Base-by-base conservation (phyloP, 2,888 invertebrate species). In the Melinaea menophilus region DNA sequence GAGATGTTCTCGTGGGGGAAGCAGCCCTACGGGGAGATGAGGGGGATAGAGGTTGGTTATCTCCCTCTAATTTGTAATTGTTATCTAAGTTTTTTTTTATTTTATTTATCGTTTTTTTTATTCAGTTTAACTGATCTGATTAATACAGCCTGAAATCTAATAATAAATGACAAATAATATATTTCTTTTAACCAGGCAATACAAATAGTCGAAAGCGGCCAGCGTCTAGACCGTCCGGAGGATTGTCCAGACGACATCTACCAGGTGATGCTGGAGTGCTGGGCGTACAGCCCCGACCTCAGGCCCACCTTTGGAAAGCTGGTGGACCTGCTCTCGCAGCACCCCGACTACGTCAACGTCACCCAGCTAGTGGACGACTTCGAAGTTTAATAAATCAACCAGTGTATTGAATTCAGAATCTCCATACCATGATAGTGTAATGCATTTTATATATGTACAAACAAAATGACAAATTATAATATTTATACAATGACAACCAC, bases 1-100 rank as follows among this genome's bases (percentile, higher is more conserved):
- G 98, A 98, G 90, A 98, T 98, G 96, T 98, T 96, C 88, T 95
- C 97, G 0, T 95, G 94, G 73, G 98, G 98, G 0, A 92, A 94
- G 71, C 95, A 96, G 73, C 98, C 98, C 0, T 98, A 97, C 78
- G 98, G 96, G 0, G 95, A 97, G n/a, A 93, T 94, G 90, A 93
- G 95, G 74, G 98, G 98, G 33, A 93, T 93, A 58, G 96, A 98
- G 90, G 97, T 97, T 77, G 82, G 88, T 80, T 56, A 12, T 35
- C 37, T 46, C 31, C 51, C 9, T 51, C 7, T 51, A 31, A 51
- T 7, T 31, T 48, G 37, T 41, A 41, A 41, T 41, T 41, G 9
- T 7, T 41, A 7, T 37, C 7, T 7, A 37, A 37, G 37, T 5
- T 37, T 37, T 37, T 37, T 37, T 5, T 37, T 5, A 22, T 22